A percentile compares a stretch with the other conserved stretches of the same genome.
These are phyloP conservation scores for Mimas tiliae DNA, from an alignment of 2,888 invertebrate species.

Conservation along the genomic window DNA sequence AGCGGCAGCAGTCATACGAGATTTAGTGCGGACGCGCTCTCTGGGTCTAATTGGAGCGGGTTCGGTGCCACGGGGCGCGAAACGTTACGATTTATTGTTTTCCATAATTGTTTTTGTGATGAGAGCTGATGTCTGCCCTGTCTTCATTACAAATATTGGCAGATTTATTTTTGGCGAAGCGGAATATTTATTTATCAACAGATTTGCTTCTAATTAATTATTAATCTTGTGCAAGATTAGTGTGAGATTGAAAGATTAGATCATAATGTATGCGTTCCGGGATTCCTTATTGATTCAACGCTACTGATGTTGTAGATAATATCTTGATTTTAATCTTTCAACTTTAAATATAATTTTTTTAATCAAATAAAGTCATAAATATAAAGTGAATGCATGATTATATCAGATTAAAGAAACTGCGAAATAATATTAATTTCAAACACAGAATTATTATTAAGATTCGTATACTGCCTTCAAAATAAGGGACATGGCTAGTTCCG, in stretches of 20 bases:
- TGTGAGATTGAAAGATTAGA: neutral
- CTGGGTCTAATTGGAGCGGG: conserved; percentile 79
- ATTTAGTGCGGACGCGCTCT: conserved; percentile 77
- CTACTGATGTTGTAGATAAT: neutral
- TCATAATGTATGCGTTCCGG: neutral
- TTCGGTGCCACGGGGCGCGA: conserved; percentile 77
- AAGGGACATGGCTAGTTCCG: neutral
- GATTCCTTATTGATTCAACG: neutral
- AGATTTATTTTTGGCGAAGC: neutral
- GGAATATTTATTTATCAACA: neutral
- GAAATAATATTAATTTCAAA: conserved; percentile 3
- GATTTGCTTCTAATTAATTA: neutral
- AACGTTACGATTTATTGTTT: conserved; percentile 78
- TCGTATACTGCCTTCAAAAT: neutral
- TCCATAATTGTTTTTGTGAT: conserved; percentile 78
- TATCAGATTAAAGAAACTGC: neutral
- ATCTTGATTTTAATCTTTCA: neutral
- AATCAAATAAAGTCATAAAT: conserved; percentile 3
- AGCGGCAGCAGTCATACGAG: conserved; percentile 62
- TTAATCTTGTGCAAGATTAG: neutral
- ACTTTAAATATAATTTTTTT: conserved; percentile 1
- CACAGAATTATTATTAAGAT: neutral
- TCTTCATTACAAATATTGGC: conserved; percentile 19
- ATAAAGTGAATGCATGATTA: neutral
- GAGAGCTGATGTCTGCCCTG: conserved; percentile 6